phyloP scores from a whole-genome alignment of 1,140 invertebrate species.

The Cydia splendana region DNA sequence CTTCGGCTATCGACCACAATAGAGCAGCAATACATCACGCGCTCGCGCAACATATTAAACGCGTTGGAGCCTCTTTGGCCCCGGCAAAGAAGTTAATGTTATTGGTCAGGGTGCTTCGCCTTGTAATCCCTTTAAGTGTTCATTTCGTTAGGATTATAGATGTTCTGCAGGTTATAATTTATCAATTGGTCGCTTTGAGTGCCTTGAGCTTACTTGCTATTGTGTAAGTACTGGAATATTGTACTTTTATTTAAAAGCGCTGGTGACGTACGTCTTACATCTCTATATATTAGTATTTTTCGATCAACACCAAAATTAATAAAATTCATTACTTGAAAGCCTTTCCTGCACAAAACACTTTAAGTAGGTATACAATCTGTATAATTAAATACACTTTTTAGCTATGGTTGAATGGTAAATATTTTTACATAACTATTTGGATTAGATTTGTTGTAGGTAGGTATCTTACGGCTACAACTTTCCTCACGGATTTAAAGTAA shows the following conservation, averaged over 20 bases:
- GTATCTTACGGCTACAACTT: too few relatives aligned
- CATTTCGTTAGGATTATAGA: conserved; percentile 61
- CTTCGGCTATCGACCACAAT: conserved; percentile 49
- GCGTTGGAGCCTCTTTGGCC: conserved; percentile 8
- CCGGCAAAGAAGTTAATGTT: conserved; percentile 24
- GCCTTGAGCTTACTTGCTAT: neutral
- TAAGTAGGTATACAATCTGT: too few relatives aligned
- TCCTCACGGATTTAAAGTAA: too few relatives aligned
- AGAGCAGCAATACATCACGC: conserved; percentile 49
- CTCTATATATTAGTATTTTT: too few relatives aligned
- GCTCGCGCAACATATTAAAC: conserved; percentile 32
- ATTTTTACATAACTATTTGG: too few relatives aligned
- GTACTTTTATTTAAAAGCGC: neutral
- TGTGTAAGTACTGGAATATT: neutral
- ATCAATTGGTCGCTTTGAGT: conserved; percentile 60
- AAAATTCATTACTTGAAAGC: too few relatives aligned
- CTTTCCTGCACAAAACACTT: too few relatives aligned
- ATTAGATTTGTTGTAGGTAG: too few relatives aligned
- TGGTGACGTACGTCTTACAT: neutral
- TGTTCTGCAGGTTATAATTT: conserved; percentile 59
- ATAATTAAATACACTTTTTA: too few relatives aligned
- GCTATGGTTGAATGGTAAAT: too few relatives aligned
- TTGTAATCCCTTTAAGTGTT: conserved; percentile 64
- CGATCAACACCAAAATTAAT: too few relatives aligned
- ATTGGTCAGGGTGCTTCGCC: conserved; percentile 33